Conservation (phyloP, 2,888 invertebrate genomes). For the Flexamia atlantica region DNA sequence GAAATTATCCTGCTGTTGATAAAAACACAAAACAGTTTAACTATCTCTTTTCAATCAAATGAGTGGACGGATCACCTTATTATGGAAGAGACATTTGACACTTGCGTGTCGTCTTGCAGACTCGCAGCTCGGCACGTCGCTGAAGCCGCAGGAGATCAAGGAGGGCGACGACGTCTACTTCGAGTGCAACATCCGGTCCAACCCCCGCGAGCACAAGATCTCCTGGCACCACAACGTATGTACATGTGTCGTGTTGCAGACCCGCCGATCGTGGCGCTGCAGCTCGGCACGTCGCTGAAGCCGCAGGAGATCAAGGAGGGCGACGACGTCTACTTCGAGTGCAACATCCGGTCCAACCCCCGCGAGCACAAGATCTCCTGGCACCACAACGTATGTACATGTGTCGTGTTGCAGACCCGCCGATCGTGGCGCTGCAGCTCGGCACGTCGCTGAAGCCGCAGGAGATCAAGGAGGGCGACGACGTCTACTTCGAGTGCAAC, state of each 20-base stretch:
- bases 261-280: constrained; percentile 84
- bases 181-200: constrained; percentile 86
- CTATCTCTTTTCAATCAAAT: too few species aligned
- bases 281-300: constrained; percentile 85
- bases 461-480: constrained; percentile 88
- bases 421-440: constrained; percentile 83
- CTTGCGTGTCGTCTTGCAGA: too few species aligned
- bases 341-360: constrained; percentile 86
- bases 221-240: constrained; percentile 88
- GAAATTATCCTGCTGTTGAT: too few species aligned
- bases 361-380: constrained; percentile 86
- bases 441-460: constrained; percentile 87
- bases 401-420: constrained; percentile 83
- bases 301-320: constrained; percentile 88
- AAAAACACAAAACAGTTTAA: too few species aligned
- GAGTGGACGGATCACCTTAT: too few species aligned
- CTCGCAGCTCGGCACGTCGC: constrained; percentile 85
- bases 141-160: constrained; percentile 87
- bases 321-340: too few species aligned
- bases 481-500: constrained; percentile 89
- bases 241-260: too few species aligned
- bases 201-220: constrained; percentile 86
- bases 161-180: too few species aligned
- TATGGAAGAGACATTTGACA: too few species aligned
- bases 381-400: constrained; percentile 88